These are phyloP conservation scores for Amphipoea lucens DNA, from an alignment of 2,888 invertebrate genomes.

Conservation along the genomic window DNA sequence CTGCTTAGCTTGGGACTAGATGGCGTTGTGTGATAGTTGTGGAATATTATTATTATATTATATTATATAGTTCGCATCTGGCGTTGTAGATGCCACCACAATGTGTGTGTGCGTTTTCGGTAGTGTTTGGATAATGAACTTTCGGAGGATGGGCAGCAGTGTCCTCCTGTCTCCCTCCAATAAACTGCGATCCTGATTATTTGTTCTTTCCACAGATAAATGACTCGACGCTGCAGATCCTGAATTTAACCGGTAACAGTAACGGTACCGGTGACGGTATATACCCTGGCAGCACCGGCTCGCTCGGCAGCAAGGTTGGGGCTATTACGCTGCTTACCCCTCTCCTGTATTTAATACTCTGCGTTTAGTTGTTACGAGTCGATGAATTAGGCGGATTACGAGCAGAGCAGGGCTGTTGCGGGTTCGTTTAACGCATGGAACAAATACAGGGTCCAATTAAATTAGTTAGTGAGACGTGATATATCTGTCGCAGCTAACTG, in stretches of 20 bases:
- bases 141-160: neutral
- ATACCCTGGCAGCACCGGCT: slow-evolving; percentile 20
- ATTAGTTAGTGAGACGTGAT: neutral
- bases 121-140: neutral
- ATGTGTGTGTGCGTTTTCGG: neutral
- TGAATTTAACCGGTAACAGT: slow-evolving; percentile 2
- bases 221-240: no score
- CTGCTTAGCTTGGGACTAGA: no score
- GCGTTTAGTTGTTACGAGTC: slow-evolving; percentile 12
- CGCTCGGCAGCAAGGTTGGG: slow-evolving; percentile 19
- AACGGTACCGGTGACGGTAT: slow-evolving; percentile 13
- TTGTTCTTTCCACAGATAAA: slow-evolving; percentile 11
- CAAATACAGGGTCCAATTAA: neutral
- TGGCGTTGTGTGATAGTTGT: no score
- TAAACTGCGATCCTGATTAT: neutral
- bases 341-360: slow-evolving; percentile 38
- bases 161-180: neutral
- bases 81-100: neutral
- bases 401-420: neutral
- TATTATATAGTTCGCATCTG: neutral
- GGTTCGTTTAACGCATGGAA: neutral
- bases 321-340: slow-evolving; percentile 28
- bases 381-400: neutral
- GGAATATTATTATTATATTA: no score
- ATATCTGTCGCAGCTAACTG: no score